These are phyloP conservation scores for Actias luna DNA, from an alignment of 2,888 invertebrate species.

Conservation along the genomic window DNA sequence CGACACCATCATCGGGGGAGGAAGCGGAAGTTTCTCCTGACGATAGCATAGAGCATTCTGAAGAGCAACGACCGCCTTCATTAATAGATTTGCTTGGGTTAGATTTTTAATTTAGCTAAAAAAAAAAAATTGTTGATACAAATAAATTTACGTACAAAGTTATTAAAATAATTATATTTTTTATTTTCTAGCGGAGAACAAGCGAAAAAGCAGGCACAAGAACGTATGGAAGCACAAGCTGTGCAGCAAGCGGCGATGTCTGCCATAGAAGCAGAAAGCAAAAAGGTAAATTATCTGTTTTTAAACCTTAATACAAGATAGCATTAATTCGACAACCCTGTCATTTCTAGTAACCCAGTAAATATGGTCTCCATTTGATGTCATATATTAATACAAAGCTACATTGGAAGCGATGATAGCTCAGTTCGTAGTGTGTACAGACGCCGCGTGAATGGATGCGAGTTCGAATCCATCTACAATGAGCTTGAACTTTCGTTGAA, in stretches of 20 bases:
- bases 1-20: slow-evolving; percentile 87
- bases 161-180: not conserved
- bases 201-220: slow-evolving; percentile 89
- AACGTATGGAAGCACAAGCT: slow-evolving; percentile 91
- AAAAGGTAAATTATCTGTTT: slow-evolving; percentile 73
- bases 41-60: slow-evolving; percentile 73
- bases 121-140: no score
- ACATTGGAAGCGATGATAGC: no score
- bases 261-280: slow-evolving; percentile 92
- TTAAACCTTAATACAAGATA: no score
- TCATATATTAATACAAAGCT: no score
- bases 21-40: slow-evolving; percentile 87
- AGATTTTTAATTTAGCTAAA: slow-evolving; percentile 23
- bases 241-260: slow-evolving; percentile 95
- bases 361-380: no score
- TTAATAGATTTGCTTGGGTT: slow-evolving; percentile 90
- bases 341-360: no score
- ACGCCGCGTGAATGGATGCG: no score
- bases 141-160: not conserved
- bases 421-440: no score
- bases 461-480: no score
- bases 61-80: slow-evolving; percentile 83
- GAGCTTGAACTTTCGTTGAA: no score
- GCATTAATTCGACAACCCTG: no score
- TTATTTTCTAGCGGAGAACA: slow-evolving; percentile 87